Conservation (phyloP, 2,888 invertebrate genomes). For the Parnassius smintheus region DNA sequence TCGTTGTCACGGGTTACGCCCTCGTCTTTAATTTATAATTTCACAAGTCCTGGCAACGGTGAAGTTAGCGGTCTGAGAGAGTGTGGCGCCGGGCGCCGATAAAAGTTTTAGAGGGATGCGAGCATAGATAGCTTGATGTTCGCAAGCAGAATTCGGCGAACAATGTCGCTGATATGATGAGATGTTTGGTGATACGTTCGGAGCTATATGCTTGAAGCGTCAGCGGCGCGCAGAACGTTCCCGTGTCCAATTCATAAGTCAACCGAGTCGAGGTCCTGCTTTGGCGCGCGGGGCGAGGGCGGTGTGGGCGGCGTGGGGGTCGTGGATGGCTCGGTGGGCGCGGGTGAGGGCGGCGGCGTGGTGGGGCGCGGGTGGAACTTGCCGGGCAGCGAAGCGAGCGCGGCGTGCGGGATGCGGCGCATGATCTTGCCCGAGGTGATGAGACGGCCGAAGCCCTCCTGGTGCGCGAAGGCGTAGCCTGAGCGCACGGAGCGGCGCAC, state of each 20-base stretch:
- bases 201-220: neutral
- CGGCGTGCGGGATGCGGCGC: constrained; percentile 88
- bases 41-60: too few relatives aligned
- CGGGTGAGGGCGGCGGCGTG: constrained; percentile 63
- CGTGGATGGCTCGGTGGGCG: constrained; percentile 34
- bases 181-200: too few relatives aligned
- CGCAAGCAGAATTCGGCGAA: too few relatives aligned
- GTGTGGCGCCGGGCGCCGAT: too few relatives aligned
- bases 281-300: constrained; percentile 82
- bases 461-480: constrained; percentile 98
- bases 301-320: constrained; percentile 41
- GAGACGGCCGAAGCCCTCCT: constrained; percentile 97
- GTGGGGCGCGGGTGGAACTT: constrained; percentile 88
- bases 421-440: constrained; percentile 99
- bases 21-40: too few relatives aligned
- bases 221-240: neutral
- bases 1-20: too few relatives aligned
- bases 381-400: constrained; percentile 79
- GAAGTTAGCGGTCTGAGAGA: too few relatives aligned
- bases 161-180: too few relatives aligned
- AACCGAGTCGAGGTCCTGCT: constrained; percentile 87
- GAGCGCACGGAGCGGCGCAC: constrained; percentile 96
- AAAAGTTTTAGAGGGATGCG: too few relatives aligned
- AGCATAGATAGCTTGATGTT: too few relatives aligned
- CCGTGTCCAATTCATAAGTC: constrained; percentile 77